These are phyloP conservation scores for Cyanoramphus novaezelandiae DNA, from an alignment of 2,113 vertebrate genomes.

Conservation along the genomic window DNA sequence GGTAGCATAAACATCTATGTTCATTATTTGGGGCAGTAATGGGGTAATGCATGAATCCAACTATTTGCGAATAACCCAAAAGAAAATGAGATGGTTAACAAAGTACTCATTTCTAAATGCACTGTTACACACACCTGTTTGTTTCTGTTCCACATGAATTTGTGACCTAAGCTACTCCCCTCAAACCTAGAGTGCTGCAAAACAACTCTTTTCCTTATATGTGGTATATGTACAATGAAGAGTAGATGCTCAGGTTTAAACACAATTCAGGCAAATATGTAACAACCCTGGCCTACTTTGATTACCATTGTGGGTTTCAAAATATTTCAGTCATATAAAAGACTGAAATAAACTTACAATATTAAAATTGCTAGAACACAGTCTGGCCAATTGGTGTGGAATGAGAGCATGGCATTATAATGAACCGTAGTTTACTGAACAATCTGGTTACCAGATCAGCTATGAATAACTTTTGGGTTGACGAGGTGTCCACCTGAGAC, in stretches of 20 bases:
- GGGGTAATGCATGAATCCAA: neutral
- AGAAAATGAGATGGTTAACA: neutral
- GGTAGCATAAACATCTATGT: neutral
- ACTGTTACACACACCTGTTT: neutral
- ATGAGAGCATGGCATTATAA: neutral
- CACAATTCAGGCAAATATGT: neutral
- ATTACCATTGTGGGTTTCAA: neutral
- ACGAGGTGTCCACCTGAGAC: no score
- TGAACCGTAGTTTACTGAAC: neutral
- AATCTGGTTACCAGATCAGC: neutral
- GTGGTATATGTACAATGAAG: neutral
- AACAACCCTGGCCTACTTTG: neutral
- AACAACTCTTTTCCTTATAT: neutral
- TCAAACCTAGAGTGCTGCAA: neutral
- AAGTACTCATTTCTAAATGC: neutral
- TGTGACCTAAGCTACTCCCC: neutral
- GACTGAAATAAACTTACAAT: neutral
- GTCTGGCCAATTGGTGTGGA: neutral
- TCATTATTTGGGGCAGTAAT: neutral
- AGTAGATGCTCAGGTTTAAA: neutral
- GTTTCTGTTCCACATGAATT: neutral
- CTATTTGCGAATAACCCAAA: rapidly evolving
- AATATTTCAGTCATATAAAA: neutral
- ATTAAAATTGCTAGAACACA: neutral
- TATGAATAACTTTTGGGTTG: neutral